phyloP scores from a whole-genome alignment of 2,797 vertebrate species.

The Crenichthys baileyi region DNA sequence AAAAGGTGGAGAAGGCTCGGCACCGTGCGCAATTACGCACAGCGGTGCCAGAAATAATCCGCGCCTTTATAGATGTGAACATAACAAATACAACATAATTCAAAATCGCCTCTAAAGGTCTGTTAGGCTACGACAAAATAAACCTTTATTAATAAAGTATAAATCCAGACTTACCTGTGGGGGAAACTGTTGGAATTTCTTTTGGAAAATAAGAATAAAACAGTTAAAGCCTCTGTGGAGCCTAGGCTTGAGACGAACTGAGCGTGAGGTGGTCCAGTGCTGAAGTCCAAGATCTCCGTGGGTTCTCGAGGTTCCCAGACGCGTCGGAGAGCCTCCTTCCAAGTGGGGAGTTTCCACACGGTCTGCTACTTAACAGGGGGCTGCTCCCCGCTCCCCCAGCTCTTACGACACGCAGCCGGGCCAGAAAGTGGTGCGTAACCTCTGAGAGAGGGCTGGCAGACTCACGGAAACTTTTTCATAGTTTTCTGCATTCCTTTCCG shows the following conservation, averaged over 20 bases:
- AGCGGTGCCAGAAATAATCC: background rate
- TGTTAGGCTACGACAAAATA: background rate
- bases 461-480: slow-evolving; percentile 89
- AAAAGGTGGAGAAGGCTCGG: slow-evolving; percentile 2
- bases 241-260: slow-evolving; percentile 44
- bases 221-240: slow-evolving; percentile 48
- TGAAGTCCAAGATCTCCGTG: slow-evolving; percentile 38
- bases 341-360: slow-evolving; percentile 88
- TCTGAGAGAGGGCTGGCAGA: slow-evolving; percentile 63
- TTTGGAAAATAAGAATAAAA: slow-evolving; percentile 26
- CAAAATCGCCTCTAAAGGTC: background rate
- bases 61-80: background rate
- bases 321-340: slow-evolving; percentile 78
- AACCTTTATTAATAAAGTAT: background rate
- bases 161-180: slow-evolving; percentile 57
- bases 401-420: slow-evolving; percentile 89
- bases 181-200: slow-evolving; percentile 17
- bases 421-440: slow-evolving; percentile 81
- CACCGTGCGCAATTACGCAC: slow-evolving; percentile 63
- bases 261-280: slow-evolving; percentile 52
- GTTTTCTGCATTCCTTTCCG: slow-evolving; percentile 89
- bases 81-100: background rate
- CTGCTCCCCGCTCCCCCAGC: slow-evolving; percentile 85
- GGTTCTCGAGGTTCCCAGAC: slow-evolving; percentile 57
- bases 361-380: slow-evolving; percentile 95